Conservation (phyloP, 64 coral and sea anemone species). For the Montipora cactus region DNA sequence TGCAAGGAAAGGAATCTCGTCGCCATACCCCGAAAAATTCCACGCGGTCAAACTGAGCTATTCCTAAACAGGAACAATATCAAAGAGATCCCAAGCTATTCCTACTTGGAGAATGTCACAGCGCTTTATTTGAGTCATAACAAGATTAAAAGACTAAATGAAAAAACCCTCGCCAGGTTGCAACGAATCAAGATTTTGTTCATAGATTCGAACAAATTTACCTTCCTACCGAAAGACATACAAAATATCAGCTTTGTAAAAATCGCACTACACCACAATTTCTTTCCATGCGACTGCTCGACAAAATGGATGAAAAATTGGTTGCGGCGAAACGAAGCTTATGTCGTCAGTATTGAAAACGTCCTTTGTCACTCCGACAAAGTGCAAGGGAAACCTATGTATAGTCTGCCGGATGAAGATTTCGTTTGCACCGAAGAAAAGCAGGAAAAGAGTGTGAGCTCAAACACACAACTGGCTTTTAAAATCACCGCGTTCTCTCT, state of each 20-base stretch:
- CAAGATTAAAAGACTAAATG: constrained; percentile 47
- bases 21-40: constrained; percentile 50
- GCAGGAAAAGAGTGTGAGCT: not conserved
- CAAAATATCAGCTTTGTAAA: constrained; percentile 36
- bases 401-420: constrained; percentile 29
- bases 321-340: constrained; percentile 26
- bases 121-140: constrained; percentile 53
- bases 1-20: constrained; percentile 43
- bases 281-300: constrained; percentile 75
- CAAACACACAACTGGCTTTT: not conserved
- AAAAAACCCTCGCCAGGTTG: constrained; percentile 9
- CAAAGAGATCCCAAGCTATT: not conserved
- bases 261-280: constrained; percentile 53
- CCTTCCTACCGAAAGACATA: constrained; percentile 45
- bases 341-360: constrained; percentile 40
- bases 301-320: constrained; percentile 74
- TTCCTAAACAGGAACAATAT: constrained; percentile 64
- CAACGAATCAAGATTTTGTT: constrained; percentile 40
- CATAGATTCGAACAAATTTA: constrained; percentile 73
- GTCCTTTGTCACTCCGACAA: constrained; percentile 58
- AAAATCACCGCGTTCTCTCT: not conserved
- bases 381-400: constrained; percentile 47
- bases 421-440: constrained; percentile 60
- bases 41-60: constrained; percentile 33
- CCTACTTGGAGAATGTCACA: constrained; percentile 63